Base-by-base conservation (phyloP, 1,140 invertebrate species). In the Aricia agestis region DNA sequence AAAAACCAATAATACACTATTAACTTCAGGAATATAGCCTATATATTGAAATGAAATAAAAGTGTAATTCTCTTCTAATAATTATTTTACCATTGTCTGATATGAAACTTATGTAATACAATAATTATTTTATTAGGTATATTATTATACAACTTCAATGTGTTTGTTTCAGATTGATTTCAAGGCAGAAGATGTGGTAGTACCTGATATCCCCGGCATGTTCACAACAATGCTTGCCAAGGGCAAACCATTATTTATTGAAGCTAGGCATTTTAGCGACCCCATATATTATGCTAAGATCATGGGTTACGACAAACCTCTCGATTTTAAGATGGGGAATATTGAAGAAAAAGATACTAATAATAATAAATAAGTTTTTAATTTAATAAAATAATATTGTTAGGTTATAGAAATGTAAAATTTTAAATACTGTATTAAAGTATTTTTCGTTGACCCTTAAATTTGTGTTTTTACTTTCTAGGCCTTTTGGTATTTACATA, bases 291-390 rank as follows among this genome's bases (percentile, higher is more conserved):
- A 97, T 92, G 94, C 93, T 45, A 95, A 94, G 79, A 94, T 99
- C 61, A 97, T 98, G 95, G 97, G 97, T 2, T 98, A 95, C 85
- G 97, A 99, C 81, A 97, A 98, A 86, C 97, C 97, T 7, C 92
- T 98, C 52, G 95, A 98, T 88, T 96, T 97, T 70, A 95, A 95
- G 89, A 77, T 95, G n/a, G 86, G 85, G 10, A 73, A 86, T 73
- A 57, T 74, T 36, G 73, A 82, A 18, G 74, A 84, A 58, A 74
- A 70, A 73, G 82, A 84, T 25, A 36, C 6, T 36, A 81, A 59
- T 58, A 77, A 74, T 70, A 78, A 77, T 42, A 78, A 84, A 71
- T 79, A 84, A 31, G 66, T 66, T 52, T 10, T 68, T 68, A 36
- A 36, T 36, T 69, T 78, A 76, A 66, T 15, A 3, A 52, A 52